Base-by-base conservation (phyloP, 2,113 vertebrate species). In the Triplophysa siluroides region DNA sequence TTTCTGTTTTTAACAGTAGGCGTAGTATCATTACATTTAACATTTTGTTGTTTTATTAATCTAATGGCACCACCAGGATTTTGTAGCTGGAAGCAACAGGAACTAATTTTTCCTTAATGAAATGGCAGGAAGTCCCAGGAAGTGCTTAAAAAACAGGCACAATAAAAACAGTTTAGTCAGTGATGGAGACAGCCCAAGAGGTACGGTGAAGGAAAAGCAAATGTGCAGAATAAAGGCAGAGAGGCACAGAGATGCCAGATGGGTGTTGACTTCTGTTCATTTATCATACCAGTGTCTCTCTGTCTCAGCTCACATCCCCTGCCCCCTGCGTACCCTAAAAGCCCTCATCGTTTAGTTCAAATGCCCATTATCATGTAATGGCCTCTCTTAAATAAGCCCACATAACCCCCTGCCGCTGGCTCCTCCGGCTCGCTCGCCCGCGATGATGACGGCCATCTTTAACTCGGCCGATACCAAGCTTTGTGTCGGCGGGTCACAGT, bases 321-420 rank as follows among this genome's bases (percentile, higher is more conserved):
- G 78, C 77, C 77, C 78, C 83, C 75, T 63, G 60, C 69, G 74
- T 70, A 45, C 76, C 79, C 76, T 84, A 79, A 78, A 76, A 58
- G 76, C 81, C 83, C 76, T 76, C 79, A 71, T 84, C 79, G 71
- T 84, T 84, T 84, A 84, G 83, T 84, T 82, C 77, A 83, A 85
- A 82, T 85, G 78, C 60, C 78, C 84, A 79, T 85, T 83, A 83
- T 81, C 79, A 79, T 83, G 76, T 83, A 85, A 83, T 83, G 72
- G 82, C 79, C 45, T 67, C 45, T 83, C 78, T 83, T 78, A 78
- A 79, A 79, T 79, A 81, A 79, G 78, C 65, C 24, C 52, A 81
- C 26, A 63, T 76, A 81, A 80, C 68, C 78, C 78, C 69, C 50
- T 50, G 61, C 21, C 21, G 54, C 67, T 78, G 52, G 24, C 68